A percentile compares a stretch with the other conserved stretches of the same genome.
Evolutionary conservation across 2,888 invertebrate genomes (phyloP).

Genomic region (Dendrolimus pini): DNA sequence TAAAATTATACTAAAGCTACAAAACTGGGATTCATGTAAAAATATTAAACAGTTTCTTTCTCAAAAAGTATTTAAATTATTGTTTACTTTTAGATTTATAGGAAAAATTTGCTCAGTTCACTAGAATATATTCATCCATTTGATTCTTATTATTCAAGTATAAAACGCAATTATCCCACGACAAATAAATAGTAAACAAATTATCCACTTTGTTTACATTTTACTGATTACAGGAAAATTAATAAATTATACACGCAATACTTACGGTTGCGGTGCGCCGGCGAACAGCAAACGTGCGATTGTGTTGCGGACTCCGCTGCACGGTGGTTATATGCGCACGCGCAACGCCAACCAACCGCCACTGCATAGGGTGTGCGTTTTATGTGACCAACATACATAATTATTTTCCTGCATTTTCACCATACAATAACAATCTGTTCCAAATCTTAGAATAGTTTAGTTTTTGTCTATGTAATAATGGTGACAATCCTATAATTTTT

Average conservation of each 20-base stretch:
- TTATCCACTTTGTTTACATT: constrained; percentile 10
- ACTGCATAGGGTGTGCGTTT: constrained; percentile 47
- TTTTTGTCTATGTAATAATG: constrained; percentile 10
- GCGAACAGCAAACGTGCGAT: constrained; percentile 47
- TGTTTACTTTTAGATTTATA: too few species aligned
- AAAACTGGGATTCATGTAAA: too few species aligned
- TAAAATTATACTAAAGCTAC: too few species aligned
- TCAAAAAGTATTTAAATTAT: too few species aligned
- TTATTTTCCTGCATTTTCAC: constrained; percentile 24
- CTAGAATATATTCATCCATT: too few species aligned
- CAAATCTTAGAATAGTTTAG: not conserved
- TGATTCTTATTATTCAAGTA: not conserved
- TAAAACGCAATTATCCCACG: not conserved
- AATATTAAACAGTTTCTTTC: too few species aligned
- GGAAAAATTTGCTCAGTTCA: too few species aligned
- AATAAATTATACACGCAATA: constrained; percentile 50
- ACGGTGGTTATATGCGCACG: constrained; percentile 54
- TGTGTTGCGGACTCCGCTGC: constrained; percentile 39
- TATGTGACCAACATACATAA: constrained; percentile 18
- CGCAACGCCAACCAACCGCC: constrained; percentile 23
- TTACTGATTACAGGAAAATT: constrained; percentile 7
- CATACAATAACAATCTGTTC: not conserved
- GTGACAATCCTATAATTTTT: too few species aligned
- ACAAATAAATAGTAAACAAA: not conserved
- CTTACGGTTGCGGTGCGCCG: constrained; percentile 51